Evolutionary conservation across 2,113 vertebrate genomes (phyloP).

Genomic region (Pituophis catenifer): DNA sequence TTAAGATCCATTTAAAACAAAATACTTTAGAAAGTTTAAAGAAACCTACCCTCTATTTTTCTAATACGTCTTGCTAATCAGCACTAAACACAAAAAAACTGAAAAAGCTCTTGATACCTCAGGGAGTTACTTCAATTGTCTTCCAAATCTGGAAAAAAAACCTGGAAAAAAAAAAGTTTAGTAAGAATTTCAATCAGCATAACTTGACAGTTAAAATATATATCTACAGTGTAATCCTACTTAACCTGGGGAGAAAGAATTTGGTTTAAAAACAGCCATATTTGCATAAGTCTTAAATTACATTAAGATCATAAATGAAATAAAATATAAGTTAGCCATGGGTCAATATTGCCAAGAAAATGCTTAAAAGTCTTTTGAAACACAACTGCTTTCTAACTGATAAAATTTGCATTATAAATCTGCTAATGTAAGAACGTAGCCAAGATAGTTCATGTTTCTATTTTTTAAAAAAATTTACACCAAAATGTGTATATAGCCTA

Average conservation of each 20-base stretch:
- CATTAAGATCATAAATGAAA: neutral
- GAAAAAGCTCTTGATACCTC: slow-evolving; percentile 66
- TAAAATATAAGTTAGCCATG: neutral
- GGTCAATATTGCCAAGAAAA: neutral
- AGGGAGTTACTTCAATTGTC: slow-evolving; percentile 51
- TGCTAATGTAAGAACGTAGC: neutral
- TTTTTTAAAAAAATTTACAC: neutral
- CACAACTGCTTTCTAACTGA: neutral
- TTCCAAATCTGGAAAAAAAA: slow-evolving; percentile 56
- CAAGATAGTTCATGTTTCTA: neutral
- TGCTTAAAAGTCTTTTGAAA: neutral
- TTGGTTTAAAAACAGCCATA: neutral
- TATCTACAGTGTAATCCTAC: neutral
- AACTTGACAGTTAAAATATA: neutral
- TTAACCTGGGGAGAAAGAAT: neutral
- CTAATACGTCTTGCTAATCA: slow-evolving; percentile 57
- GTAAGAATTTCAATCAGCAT: neutral
- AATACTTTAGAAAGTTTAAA: neutral
- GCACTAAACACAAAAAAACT: slow-evolving; percentile 48
- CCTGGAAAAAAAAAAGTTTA: slow-evolving; percentile 36
- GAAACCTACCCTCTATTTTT: slow-evolving; percentile 51
- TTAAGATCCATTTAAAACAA: neutral
- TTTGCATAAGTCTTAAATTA: neutral
- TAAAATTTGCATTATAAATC: neutral
- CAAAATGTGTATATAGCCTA: neutral